Evolutionary conservation across 2,113 vertebrate genomes (phyloP), one percentile per base, ranked within the genome.

Genomic region (Phaethornis superciliosus): DNA sequence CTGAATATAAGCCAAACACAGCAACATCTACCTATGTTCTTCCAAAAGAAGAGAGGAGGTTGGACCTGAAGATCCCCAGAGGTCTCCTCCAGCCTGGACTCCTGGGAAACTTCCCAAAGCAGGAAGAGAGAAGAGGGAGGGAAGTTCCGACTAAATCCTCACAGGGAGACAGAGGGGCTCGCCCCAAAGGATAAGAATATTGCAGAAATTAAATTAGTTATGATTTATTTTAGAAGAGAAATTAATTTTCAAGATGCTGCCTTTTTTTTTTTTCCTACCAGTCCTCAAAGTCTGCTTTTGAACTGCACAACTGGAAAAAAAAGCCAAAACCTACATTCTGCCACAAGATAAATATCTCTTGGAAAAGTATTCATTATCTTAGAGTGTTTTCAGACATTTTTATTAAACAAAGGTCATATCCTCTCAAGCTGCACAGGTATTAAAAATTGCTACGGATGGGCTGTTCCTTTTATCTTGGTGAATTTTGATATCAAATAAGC

Each of bases 351-450:
- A 52, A 78, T 86, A 60, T 18, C 24, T 68, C 27, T 54, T 3
- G 2, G 18, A 52, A 59, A 85, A 40, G 20, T 51, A 75, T 65
- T 90, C 62, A 52, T 90, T 40, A 56, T 78, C 59, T 81, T 46
- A 56, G 14, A 24, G n/a, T 74, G 13, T 72, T 80, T 95, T 79
- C 74, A 94, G 67, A 46, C 20, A 59, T 22, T 67, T 42, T 35
- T 87, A 71, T 77, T 88, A 93, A 88, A 72, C 51, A 91, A 92
- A 95, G 81, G 59, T 82, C 78, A 85, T 47, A 88, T 65, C 20
- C 10, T 58, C 55, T 51, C 37, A 69, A 85, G 67, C 65, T 59
- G 24, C 47, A 67, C 62, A 65, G 63, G 67, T 63, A 77, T 85
- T 85, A 82, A 82, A 77, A 49, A 63, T 74, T 77, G 42, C 13